Percentiles rank a stretch among this genome's conserved stretches.
Conservation (phyloP, 2,888 invertebrate species). For the Chaitophorus viminalis region DNA sequence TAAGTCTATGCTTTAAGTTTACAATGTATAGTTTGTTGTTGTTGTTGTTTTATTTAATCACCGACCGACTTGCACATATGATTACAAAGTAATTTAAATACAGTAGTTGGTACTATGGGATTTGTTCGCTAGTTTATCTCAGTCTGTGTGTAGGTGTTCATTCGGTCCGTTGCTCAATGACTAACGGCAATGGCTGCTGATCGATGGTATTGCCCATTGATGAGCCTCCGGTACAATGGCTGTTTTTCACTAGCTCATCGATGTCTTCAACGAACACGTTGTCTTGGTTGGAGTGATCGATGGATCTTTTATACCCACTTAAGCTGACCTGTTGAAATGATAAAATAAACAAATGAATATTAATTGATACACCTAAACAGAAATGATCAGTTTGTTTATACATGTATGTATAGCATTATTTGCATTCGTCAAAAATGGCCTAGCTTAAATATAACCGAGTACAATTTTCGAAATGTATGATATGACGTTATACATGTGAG, state of each 20-base stretch:
- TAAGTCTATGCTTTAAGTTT: slow-evolving; percentile 51
- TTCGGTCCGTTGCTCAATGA: slow-evolving; percentile 65
- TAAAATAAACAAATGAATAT: too few species aligned
- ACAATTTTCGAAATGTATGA: too few species aligned
- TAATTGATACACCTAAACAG: neutral
- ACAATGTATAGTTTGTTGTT: slow-evolving; percentile 25
- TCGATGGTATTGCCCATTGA: slow-evolving; percentile 53
- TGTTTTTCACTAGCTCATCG: slow-evolving; percentile 74
- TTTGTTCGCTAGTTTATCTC: slow-evolving; percentile 60
- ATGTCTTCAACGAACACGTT: slow-evolving; percentile 75
- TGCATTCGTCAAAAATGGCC: too few species aligned
- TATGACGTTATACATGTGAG: too few species aligned
- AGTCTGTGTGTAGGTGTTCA: slow-evolving; percentile 60
- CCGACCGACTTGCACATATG: slow-evolving; percentile 20
- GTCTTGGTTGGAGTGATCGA: slow-evolving; percentile 69
- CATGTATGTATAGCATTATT: too few species aligned
- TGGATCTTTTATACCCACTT: slow-evolving; percentile 55
- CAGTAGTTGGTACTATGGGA: slow-evolving; percentile 25
- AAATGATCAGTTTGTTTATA: neutral
- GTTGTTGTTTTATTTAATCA: slow-evolving; percentile 25
- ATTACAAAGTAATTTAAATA: slow-evolving; percentile 43
- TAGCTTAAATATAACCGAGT: too few species aligned
- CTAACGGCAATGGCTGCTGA: slow-evolving; percentile 63
- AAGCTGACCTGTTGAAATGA: slow-evolving; percentile 36
- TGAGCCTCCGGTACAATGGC: slow-evolving; percentile 55